These are phyloP conservation scores for Formica selysi DNA, from an alignment of 1,140 invertebrate genomes.

Conservation along the genomic window DNA sequence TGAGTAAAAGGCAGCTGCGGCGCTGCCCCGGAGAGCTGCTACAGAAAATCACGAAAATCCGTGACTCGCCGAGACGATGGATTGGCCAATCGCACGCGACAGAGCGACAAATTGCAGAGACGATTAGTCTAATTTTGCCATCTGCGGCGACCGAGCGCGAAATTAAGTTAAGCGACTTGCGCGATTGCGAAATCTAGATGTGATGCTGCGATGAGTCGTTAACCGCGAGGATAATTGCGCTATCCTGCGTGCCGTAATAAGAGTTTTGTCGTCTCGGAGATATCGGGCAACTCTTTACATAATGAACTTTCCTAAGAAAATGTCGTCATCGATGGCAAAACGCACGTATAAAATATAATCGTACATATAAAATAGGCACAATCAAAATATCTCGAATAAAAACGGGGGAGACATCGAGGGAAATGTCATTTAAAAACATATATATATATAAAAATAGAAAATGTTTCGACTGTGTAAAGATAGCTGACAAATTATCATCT, in stretches of 20 bases:
- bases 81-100: constrained; percentile 54
- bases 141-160: constrained; percentile 39
- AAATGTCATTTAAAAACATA: not conserved
- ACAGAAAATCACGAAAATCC: constrained; percentile 47
- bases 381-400: not conserved
- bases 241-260: constrained; percentile 37
- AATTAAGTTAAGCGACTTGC: constrained; percentile 40
- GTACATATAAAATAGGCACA: not conserved
- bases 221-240: constrained; percentile 53
- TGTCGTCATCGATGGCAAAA: not conserved
- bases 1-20: constrained; percentile 12
- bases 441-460: not conserved
- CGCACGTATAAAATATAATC: not conserved
- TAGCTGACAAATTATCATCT: constrained; percentile 8
- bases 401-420: not conserved
- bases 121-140: constrained; percentile 61
- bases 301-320: constrained; percentile 19
- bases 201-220: constrained; percentile 49
- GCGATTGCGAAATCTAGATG: constrained; percentile 53
- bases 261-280: not conserved
- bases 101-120: constrained; percentile 44
- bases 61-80: constrained; percentile 7
- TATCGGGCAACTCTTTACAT: constrained; percentile 21
- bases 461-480: not conserved
- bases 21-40: not conserved